These are phyloP conservation scores for Monopterus albus DNA, from an alignment of 2,113 vertebrate genomes.

Conservation along the genomic window DNA sequence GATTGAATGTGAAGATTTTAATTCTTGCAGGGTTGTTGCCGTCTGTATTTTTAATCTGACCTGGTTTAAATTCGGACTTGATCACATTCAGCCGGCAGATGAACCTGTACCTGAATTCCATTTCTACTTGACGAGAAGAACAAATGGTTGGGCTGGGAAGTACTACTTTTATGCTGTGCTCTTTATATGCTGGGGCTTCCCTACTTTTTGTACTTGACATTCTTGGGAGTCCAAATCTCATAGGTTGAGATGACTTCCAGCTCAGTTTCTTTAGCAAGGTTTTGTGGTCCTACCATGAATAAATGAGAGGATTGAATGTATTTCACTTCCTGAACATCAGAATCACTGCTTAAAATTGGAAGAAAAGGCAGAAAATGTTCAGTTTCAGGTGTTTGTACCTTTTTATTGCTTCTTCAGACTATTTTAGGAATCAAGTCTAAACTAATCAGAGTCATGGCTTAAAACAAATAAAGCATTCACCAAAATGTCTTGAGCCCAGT, in stretches of 20 bases:
- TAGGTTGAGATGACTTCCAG: constrained; percentile 42
- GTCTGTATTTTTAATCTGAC: constrained; percentile 53
- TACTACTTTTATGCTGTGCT: constrained; percentile 54
- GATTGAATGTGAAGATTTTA: constrained; percentile 53
- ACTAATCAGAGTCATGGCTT: constrained; percentile 39
- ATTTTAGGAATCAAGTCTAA: constrained; percentile 36
- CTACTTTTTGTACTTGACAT: constrained; percentile 72
- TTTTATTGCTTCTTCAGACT: constrained; percentile 17
- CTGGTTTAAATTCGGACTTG: constrained; percentile 32
- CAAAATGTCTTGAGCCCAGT: constrained; percentile 14
- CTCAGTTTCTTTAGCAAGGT: constrained; percentile 37
- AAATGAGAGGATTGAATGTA: constrained; percentile 2
- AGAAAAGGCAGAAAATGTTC: neutral
- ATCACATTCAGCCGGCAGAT: constrained; percentile 47
- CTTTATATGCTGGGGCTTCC: constrained; percentile 68
- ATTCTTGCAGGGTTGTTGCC: constrained; percentile 30
- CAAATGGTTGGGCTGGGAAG: constrained; percentile 21
- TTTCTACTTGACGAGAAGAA: constrained; percentile 56
- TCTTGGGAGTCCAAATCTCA: constrained; percentile 25
- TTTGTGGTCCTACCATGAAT: constrained; percentile 36
- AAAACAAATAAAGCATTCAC: constrained; percentile 4
- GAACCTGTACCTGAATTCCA: constrained; percentile 43
- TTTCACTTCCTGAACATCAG: constrained; percentile 20
- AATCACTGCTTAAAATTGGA: neutral
- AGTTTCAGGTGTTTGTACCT: constrained; percentile 10